Evolutionary conservation across 53 echinoderm and acorn worm species (phyloP).

Genomic region (Hippasteria phrygiana): DNA sequence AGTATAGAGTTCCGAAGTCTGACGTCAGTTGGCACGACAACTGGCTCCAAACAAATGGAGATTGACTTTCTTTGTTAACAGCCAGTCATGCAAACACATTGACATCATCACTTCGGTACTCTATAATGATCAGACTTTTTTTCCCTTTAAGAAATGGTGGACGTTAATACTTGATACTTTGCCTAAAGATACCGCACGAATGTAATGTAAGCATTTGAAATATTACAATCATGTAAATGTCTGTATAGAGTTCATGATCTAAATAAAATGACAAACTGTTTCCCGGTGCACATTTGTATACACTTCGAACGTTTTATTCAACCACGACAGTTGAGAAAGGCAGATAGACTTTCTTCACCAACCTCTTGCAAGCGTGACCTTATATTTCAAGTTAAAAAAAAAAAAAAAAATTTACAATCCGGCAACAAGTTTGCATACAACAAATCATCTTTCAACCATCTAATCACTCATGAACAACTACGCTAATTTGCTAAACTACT

Average conservation of each 20-base stretch:
- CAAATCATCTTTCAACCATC: neutral
- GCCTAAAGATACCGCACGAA: neutral
- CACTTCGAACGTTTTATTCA: neutral
- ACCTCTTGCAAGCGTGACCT: neutral
- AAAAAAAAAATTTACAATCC: neutral
- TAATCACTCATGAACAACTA: too few relatives aligned
- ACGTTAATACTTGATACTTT: too few relatives aligned
- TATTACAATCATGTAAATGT: neutral
- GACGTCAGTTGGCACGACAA: too few relatives aligned
- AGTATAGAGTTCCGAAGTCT: too few relatives aligned
- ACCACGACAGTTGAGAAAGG: neutral
- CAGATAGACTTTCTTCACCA: neutral
- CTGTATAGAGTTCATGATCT: neutral
- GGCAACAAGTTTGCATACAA: conserved; percentile 10
- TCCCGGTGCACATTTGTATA: neutral
- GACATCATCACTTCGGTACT: too few relatives aligned
- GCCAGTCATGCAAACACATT: too few relatives aligned
- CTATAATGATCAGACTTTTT: too few relatives aligned
- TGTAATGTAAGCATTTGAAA: neutral
- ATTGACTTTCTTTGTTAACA: too few relatives aligned
- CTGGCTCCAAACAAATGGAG: too few relatives aligned
- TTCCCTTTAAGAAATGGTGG: too few relatives aligned
- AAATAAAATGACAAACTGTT: neutral
- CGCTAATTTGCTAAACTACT: neutral
- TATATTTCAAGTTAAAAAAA: neutral